Conservation (phyloP, 92 coral and sea anemone genomes). For the Chrysogorgia sp. region DNA sequence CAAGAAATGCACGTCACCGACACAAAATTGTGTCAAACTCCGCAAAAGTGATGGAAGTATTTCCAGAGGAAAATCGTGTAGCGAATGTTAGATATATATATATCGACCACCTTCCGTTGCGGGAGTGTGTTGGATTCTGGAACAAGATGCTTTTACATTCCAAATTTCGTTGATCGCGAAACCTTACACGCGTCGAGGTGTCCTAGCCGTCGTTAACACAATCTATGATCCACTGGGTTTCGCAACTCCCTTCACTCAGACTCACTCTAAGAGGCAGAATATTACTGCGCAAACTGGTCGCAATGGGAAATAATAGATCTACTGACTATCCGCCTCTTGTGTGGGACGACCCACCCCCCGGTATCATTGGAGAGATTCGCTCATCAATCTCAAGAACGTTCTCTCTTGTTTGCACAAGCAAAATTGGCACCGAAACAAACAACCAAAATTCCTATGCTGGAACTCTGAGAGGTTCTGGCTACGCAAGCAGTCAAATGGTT, state of each 20-base stretch:
- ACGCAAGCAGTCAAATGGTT: slow-evolving; percentile 18
- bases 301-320: slow-evolving; percentile 11
- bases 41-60: slow-evolving; percentile 49
- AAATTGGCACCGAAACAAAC: background rate
- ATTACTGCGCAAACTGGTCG: slow-evolving; percentile 19
- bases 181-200: slow-evolving; percentile 38
- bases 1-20: slow-evolving; percentile 51
- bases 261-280: slow-evolving; percentile 11
- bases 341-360: slow-evolving; percentile 37
- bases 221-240: slow-evolving; percentile 38
- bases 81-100: background rate
- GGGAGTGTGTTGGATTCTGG: slow-evolving; percentile 21
- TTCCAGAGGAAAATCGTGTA: slow-evolving; percentile 37
- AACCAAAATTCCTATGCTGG: slow-evolving; percentile 33
- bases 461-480: slow-evolving; percentile 41
- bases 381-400: background rate
- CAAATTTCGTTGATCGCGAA: background rate
- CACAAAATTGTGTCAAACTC: slow-evolving; percentile 59
- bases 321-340: slow-evolving; percentile 1
- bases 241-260: slow-evolving; percentile 13
- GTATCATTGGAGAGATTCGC: too few relatives aligned
- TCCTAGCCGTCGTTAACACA: slow-evolving; percentile 26
- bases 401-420: slow-evolving; percentile 37
- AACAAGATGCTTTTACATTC: slow-evolving; percentile 30
- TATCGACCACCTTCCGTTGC: slow-evolving; percentile 6